Conservation (phyloP, 2,888 invertebrate genomes). For the Aricia artaxerxes region DNA sequence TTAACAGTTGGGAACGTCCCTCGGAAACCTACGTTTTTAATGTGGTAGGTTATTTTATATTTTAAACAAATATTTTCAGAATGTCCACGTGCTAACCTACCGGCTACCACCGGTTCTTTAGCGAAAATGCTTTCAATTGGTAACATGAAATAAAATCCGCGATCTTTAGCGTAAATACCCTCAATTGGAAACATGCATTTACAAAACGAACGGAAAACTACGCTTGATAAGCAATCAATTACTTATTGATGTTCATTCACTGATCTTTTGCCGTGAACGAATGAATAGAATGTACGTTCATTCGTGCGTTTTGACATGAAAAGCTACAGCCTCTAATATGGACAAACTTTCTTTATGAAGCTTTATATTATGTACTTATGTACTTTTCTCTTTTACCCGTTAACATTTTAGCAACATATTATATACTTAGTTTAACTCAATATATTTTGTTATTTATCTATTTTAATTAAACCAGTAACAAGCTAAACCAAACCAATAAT, state of each 20-base stretch:
- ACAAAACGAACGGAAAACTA: constrained; percentile 57
- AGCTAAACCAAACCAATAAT: too few relatives aligned
- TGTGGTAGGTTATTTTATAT: too few relatives aligned
- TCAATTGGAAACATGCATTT: constrained; percentile 55
- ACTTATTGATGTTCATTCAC: constrained; percentile 64
- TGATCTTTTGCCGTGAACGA: constrained; percentile 60
- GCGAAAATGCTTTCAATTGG: constrained; percentile 34
- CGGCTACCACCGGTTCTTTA: neutral
- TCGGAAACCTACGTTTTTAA: too few relatives aligned
- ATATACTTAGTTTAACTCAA: too few relatives aligned
- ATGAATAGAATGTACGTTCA: constrained; percentile 1
- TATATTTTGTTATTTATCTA: too few relatives aligned
- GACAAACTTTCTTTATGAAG: neutral
- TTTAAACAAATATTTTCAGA: too few relatives aligned
- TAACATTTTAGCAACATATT: neutral
- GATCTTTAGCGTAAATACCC: constrained; percentile 51
- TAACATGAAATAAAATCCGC: constrained; percentile 32
- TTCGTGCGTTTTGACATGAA: constrained; percentile 2
- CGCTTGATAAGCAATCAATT: constrained; percentile 67
- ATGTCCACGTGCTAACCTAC: too few relatives aligned
- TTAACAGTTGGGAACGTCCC: too few relatives aligned
- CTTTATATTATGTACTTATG: neutral
- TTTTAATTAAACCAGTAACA: too few relatives aligned
- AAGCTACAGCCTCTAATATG: neutral
- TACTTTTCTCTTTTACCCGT: neutral